phyloP scores from a whole-genome alignment of 2,797 vertebrate genomes.

The Lutjanus campechanus region DNA sequence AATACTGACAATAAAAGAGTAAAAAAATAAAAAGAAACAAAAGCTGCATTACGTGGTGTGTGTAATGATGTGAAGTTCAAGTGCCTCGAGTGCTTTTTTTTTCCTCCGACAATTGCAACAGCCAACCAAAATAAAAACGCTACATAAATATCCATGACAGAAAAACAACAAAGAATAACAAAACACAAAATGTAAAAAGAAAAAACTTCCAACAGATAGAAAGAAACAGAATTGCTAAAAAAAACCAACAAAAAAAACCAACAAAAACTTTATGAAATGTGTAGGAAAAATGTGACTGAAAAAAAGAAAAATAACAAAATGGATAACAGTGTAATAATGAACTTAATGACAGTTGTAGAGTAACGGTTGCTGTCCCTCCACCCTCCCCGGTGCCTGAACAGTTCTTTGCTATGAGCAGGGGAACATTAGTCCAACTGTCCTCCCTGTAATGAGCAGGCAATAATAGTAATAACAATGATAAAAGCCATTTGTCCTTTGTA shows the following conservation, averaged over 20 bases:
- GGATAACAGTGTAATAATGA: slow-evolving; percentile 48
- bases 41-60: slow-evolving; percentile 58
- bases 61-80: slow-evolving; percentile 68
- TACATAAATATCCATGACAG: slow-evolving; percentile 56
- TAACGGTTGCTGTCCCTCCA: slow-evolving; percentile 30
- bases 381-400: slow-evolving; percentile 29
- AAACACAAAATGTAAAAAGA: slow-evolving; percentile 54
- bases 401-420: slow-evolving; percentile 37
- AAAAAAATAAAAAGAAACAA: slow-evolving; percentile 26
- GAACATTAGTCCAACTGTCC: slow-evolving; percentile 60
- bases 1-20: slow-evolving; percentile 79
- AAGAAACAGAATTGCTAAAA: slow-evolving; percentile 38
- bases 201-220: slow-evolving; percentile 29
- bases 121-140: slow-evolving; percentile 51
- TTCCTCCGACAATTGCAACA: slow-evolving; percentile 51
- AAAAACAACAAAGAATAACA: slow-evolving; percentile 57
- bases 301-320: slow-evolving; percentile 34
- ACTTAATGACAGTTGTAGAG: slow-evolving; percentile 50
- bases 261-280: slow-evolving; percentile 68
- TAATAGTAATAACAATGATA: slow-evolving; percentile 29
- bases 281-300: slow-evolving; percentile 46
- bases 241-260: slow-evolving; percentile 43
- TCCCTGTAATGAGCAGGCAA: slow-evolving; percentile 54
- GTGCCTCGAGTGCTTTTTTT: slow-evolving; percentile 70
- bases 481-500: slow-evolving; percentile 40